phyloP scores from a whole-genome alignment of 2,888 invertebrate species.

The Synanthedon vespiformis region DNA sequence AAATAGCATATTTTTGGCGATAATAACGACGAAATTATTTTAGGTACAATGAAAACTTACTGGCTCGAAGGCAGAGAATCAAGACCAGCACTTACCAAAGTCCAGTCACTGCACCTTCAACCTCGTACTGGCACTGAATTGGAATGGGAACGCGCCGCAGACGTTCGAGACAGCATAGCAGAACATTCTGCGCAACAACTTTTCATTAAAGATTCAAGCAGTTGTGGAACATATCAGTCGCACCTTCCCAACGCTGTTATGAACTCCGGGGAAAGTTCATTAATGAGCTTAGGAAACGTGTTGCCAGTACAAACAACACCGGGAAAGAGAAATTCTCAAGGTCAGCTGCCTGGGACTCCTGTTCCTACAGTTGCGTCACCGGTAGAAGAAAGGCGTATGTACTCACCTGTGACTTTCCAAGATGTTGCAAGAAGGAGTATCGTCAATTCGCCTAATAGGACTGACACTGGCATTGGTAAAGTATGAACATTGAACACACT shows the following conservation, averaged over 20 bases:
- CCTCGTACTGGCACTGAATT: constrained; percentile 37
- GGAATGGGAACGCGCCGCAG: constrained; percentile 61
- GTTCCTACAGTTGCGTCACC: constrained; percentile 44
- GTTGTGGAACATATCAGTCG: constrained; percentile 13
- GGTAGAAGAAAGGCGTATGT: constrained; percentile 77
- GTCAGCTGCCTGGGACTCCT: constrained; percentile 13
- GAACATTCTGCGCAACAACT: constrained; percentile 51
- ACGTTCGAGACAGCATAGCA: constrained; percentile 55
- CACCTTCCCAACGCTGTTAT: constrained; percentile 26
- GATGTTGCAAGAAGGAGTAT: constrained; percentile 85
- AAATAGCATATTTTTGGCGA: no score
- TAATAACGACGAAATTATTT: constrained; percentile 5
- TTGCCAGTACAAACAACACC: constrained; percentile 20
- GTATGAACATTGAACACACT: background rate
- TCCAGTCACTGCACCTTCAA: constrained; percentile 49
- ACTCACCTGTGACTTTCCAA: constrained; percentile 87
- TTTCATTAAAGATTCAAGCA: constrained; percentile 30
- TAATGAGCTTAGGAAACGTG: constrained; percentile 21
- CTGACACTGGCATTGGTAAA: constrained; percentile 33
- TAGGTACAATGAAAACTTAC: constrained; percentile 89
- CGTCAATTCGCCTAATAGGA: constrained; percentile 77
- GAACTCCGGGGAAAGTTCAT: constrained; percentile 31
- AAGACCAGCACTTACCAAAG: constrained; percentile 66
- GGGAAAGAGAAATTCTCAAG: constrained; percentile 17
- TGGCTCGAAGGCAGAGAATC: constrained; percentile 84